These are phyloP conservation scores for Amphipyra tragopoginis DNA, from an alignment of 2,888 invertebrate species.

Conservation along the genomic window DNA sequence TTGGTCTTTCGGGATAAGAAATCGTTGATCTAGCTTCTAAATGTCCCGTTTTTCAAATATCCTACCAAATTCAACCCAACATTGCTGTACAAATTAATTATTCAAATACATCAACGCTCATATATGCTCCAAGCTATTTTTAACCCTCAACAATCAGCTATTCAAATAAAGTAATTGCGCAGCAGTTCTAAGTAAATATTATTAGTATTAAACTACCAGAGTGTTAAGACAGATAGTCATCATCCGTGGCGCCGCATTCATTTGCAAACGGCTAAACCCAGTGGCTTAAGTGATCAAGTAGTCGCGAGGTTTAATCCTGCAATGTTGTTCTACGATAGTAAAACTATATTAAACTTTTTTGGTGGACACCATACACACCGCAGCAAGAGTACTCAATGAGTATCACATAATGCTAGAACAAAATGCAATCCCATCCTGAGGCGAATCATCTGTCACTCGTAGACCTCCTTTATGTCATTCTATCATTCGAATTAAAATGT, in stretches of 20 bases:
- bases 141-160: constrained; percentile 27
- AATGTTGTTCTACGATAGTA: not conserved
- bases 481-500: too few species aligned
- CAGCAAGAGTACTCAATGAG: too few species aligned
- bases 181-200: constrained; percentile 30
- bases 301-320: constrained; percentile 5
- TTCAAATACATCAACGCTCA: not conserved
- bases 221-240: constrained; percentile 41
- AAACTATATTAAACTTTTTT: too few species aligned
- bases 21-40: too few species aligned
- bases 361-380: too few species aligned
- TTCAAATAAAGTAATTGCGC: constrained; percentile 46
- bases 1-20: too few species aligned
- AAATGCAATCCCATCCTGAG: too few species aligned
- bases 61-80: too few species aligned
- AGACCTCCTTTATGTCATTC: too few species aligned
- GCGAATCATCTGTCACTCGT: too few species aligned
- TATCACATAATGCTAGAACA: too few species aligned
- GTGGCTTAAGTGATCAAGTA: constrained; percentile 8
- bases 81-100: not conserved
- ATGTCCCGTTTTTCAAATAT: too few species aligned
- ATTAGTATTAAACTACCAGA: constrained; percentile 23
- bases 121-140: constrained; percentile 17
- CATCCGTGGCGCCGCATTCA: constrained; percentile 36
- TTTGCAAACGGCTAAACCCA: constrained; percentile 18